Conservation (phyloP, 1,140 invertebrate genomes). For the Bombus haemorrhoidalis region DNA sequence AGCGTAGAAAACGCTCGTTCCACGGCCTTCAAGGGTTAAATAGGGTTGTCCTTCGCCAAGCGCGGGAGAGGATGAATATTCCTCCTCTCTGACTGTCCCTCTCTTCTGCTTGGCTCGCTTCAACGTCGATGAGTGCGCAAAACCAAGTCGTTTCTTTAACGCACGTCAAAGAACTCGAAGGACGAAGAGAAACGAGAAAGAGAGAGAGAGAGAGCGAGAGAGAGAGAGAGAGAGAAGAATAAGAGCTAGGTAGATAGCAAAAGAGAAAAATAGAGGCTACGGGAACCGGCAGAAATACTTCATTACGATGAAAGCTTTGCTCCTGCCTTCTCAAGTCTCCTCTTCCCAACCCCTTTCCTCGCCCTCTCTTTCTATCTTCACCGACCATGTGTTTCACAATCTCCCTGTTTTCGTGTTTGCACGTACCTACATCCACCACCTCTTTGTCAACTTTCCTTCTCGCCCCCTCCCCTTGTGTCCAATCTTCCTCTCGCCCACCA, state of each 20-base stretch:
- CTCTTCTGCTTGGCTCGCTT: constrained; percentile 18
- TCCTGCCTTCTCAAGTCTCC: constrained; percentile 57
- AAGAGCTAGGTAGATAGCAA: not conserved
- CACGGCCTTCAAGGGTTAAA: constrained; percentile 54
- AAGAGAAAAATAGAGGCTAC: constrained; percentile 47
- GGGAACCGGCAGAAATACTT: constrained; percentile 73
- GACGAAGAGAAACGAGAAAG: constrained; percentile 4
- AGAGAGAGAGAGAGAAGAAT: not conserved
- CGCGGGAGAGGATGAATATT: constrained; percentile 32
- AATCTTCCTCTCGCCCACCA: not conserved
- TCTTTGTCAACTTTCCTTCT: constrained; percentile 53
- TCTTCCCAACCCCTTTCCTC: constrained; percentile 4
- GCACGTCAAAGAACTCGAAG: constrained; percentile 56
- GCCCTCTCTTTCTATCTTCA: constrained; percentile 31
- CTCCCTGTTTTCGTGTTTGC: constrained; percentile 39
- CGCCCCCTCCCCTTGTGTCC: not conserved
- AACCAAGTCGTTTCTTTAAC: constrained; percentile 67
- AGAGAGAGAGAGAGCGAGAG: constrained; percentile 9
- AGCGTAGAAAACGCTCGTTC: constrained; percentile 29
- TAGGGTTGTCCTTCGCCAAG: constrained; percentile 50
- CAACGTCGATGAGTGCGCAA: constrained; percentile 50
- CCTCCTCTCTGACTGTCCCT: constrained; percentile 5
- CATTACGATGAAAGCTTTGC: constrained; percentile 79
- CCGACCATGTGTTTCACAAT: constrained; percentile 24
- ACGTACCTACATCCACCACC: constrained; percentile 2